Conservation (phyloP, 2,113 vertebrate species). For the Microcebus jonahi region DNA sequence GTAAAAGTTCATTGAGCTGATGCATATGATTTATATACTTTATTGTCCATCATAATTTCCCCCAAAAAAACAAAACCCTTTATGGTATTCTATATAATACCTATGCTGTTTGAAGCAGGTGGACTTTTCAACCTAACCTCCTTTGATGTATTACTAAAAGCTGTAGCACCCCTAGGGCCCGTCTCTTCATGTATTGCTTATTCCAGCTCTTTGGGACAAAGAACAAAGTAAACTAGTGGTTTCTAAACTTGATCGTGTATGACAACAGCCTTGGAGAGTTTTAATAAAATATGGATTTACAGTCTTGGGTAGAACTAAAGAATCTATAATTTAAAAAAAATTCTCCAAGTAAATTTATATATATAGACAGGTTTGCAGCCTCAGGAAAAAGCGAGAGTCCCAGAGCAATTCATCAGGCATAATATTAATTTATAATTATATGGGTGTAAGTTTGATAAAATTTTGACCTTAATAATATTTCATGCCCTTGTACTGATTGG, state of each 20-base stretch:
- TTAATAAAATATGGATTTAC: background rate
- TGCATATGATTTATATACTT: background rate
- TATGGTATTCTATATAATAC: background rate
- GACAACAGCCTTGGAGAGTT: background rate
- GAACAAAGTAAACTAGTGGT: background rate
- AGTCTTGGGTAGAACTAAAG: background rate
- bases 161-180: background rate
- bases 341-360: background rate
- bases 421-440: constrained; percentile 48
- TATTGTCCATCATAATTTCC: background rate
- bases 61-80: background rate
- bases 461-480: background rate
- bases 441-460: constrained; percentile 5
- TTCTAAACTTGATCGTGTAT: background rate
- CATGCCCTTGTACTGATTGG: background rate
- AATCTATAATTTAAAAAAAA: background rate
- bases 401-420: background rate
- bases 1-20: background rate
- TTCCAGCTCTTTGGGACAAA: background rate
- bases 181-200: background rate
- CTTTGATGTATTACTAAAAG: background rate
- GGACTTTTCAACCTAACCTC: background rate
- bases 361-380: background rate
- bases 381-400: background rate
- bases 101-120: background rate